Evolutionary conservation across 2,797 vertebrate species (phyloP).

Genomic region (Smutsia temminckii): DNA sequence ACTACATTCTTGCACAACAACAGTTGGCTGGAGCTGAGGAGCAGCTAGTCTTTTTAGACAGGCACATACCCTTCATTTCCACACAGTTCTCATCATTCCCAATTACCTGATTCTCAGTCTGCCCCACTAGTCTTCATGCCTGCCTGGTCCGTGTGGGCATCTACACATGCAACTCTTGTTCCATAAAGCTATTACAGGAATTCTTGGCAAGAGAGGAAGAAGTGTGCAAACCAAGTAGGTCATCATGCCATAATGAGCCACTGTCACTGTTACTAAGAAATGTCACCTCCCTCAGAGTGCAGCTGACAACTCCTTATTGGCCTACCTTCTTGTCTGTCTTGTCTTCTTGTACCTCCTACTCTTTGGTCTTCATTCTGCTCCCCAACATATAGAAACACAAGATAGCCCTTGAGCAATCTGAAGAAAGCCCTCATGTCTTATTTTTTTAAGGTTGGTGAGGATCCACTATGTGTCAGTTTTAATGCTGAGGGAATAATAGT

Average conservation of each 20-base stretch:
- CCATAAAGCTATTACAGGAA: background rate
- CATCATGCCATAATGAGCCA: background rate
- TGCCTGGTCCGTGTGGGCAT: background rate
- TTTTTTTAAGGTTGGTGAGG: background rate
- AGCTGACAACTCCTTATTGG: background rate
- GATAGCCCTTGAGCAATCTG: background rate
- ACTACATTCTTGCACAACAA: background rate
- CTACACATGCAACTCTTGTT: background rate
- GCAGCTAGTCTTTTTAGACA: background rate
- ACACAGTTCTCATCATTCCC: background rate
- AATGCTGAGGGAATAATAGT: background rate
- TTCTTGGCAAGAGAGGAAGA: background rate
- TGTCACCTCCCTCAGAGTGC: background rate
- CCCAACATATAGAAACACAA: background rate
- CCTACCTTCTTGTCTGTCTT: background rate
- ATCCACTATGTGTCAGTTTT: background rate
- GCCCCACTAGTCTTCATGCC: background rate
- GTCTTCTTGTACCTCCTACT: background rate
- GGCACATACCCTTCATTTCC: background rate
- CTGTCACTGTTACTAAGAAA: background rate
- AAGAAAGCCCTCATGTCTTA: background rate
- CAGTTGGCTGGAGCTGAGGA: background rate
- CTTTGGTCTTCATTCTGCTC: background rate
- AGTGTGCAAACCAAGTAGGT: background rate
- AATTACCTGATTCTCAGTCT: background rate